Conservation (phyloP, 2,797 vertebrate species). For the Micromesistius poutassou region DNA sequence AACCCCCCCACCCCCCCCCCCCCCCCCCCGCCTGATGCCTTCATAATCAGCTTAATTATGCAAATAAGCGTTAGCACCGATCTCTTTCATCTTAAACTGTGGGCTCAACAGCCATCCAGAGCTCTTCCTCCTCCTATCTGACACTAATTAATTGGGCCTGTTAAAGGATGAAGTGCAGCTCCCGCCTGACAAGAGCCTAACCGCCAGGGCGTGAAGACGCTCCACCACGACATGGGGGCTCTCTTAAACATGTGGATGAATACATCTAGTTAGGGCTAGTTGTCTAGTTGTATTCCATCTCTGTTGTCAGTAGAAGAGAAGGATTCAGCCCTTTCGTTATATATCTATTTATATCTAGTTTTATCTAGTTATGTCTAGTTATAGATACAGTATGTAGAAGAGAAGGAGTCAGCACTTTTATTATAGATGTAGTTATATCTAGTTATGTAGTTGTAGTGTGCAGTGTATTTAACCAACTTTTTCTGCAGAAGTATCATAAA, state of each 20-base stretch:
- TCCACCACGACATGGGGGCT: neutral
- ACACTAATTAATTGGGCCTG: constrained; percentile 49
- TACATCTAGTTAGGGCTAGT: neutral
- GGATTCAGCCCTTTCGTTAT: neutral
- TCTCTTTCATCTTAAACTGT: constrained; percentile 47
- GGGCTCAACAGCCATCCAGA: constrained; percentile 45
- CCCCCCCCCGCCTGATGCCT: constrained; percentile 22
- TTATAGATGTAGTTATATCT: neutral
- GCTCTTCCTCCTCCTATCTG: constrained; percentile 49
- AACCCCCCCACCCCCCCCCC: constrained; percentile 41
- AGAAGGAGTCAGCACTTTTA: neutral
- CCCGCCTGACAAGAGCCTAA: constrained; percentile 18
- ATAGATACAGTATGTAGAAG: neutral
- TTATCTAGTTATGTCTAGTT: neutral
- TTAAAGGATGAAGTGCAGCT: constrained; percentile 27
- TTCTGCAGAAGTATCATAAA: too few species aligned
- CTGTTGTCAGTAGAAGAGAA: neutral
- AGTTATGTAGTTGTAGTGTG: neutral
- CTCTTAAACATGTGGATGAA: neutral
- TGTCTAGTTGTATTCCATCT: neutral
- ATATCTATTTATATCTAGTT: neutral
- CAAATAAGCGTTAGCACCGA: constrained; percentile 33
- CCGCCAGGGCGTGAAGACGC: neutral
- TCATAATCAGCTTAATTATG: constrained; percentile 61
- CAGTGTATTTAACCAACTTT: too few species aligned